Evolutionary conservation across 2,113 vertebrate species (phyloP).

Genomic region (Phodopus roborovskii): DNA sequence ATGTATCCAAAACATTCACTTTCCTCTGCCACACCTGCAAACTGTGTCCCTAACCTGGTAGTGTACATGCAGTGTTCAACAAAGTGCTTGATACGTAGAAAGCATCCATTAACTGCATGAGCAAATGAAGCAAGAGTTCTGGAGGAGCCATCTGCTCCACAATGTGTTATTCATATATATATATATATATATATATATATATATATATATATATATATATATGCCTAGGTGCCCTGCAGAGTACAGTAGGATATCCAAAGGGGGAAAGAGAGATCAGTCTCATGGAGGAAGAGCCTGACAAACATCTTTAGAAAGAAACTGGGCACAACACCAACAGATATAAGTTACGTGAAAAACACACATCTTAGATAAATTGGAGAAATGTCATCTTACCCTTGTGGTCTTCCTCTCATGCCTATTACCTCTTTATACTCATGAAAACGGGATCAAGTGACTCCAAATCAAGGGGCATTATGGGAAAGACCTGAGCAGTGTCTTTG

Average conservation of each 20-base stretch:
- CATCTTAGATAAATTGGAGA: neutral
- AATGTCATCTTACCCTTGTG: neutral
- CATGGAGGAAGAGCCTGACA: neutral
- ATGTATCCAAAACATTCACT: neutral
- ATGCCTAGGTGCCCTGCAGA: neutral
- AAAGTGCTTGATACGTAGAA: neutral
- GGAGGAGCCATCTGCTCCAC: neutral
- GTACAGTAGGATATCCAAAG: no score
- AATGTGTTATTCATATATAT: fast-evolving
- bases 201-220: no score
- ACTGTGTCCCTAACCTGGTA: neutral
- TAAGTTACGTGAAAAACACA: neutral
- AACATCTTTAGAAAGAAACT: neutral
- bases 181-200: no score
- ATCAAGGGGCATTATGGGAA: neutral
- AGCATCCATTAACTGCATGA: neutral
- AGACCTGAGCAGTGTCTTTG: neutral
- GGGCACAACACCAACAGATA: neutral
- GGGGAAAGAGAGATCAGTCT: neutral
- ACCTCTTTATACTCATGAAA: neutral
- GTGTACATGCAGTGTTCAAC: neutral
- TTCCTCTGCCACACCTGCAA: neutral
- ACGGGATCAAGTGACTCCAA: neutral
- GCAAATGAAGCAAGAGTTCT: neutral
- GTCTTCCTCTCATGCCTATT: neutral